A percentile compares a stretch with the other conserved stretches of the same genome.
Conservation (phyloP, 2,797 vertebrate genomes). For the Neopelma chrysocephalum region DNA sequence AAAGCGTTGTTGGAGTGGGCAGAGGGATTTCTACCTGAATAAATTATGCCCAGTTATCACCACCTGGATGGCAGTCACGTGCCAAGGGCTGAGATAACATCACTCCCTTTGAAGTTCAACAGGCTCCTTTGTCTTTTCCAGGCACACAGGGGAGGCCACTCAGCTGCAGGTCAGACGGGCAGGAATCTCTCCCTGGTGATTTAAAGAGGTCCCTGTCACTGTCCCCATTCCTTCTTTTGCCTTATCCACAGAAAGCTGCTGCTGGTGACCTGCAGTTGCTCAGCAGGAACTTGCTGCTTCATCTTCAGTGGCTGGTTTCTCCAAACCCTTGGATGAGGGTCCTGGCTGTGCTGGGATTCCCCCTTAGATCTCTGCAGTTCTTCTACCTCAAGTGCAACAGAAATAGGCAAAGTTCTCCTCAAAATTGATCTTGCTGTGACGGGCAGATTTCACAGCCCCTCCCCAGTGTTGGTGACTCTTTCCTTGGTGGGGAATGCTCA, state of each 20-base stretch:
- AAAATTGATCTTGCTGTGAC: neutral
- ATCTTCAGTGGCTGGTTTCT: neutral
- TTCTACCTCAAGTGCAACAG: neutral
- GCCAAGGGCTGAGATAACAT: neutral
- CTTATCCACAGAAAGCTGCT: neutral
- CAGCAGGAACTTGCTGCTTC: neutral
- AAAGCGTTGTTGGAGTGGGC: neutral
- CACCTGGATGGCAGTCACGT: neutral
- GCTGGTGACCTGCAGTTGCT: neutral
- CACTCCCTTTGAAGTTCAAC: neutral
- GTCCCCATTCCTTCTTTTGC: neutral
- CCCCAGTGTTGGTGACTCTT: neutral
- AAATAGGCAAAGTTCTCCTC: neutral
- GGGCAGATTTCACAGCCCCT: neutral
- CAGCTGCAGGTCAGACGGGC: neutral
- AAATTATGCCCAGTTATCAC: conserved; percentile 25
- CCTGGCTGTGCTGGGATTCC: neutral
- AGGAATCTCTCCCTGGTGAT: neutral
- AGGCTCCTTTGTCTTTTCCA: neutral
- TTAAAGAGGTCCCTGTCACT: neutral
- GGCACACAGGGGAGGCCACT: neutral
- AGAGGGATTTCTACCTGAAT: conserved; percentile 30
- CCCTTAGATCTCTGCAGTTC: neutral
- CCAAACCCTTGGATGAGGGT: neutral
- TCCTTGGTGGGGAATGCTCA: neutral